These are phyloP conservation scores for Lamellibrachia columna DNA, from an alignment of 2,888 invertebrate species.

Conservation along the genomic window DNA sequence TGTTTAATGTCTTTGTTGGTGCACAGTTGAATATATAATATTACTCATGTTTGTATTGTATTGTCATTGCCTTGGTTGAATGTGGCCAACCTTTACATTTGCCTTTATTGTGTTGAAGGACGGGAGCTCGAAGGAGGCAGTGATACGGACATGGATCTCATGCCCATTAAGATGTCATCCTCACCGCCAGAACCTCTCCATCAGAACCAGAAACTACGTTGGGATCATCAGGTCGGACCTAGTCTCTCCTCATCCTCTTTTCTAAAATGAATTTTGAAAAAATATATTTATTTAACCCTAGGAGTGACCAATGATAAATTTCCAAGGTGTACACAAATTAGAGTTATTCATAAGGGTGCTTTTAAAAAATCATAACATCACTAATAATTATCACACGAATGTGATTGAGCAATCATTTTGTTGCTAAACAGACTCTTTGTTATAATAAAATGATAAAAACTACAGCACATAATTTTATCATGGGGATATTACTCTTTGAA, in stretches of 20 bases:
- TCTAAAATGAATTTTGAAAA: neutral
- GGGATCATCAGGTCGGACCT: conserved; percentile 86
- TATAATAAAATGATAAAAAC: no score
- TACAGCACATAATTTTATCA: no score
- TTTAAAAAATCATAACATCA: no score
- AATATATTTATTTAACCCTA: conserved; percentile 24
- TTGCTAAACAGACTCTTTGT: no score
- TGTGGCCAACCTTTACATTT: neutral
- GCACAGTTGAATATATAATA: neutral
- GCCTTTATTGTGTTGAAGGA: neutral
- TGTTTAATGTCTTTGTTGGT: neutral
- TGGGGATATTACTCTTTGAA: no score
- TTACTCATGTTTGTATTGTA: neutral
- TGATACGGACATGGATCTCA: conserved; percentile 26
- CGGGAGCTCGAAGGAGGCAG: neutral
- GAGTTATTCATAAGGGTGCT: no score
- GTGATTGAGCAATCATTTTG: no score
- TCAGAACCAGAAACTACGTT: conserved; percentile 74
- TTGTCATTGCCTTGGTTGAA: neutral
- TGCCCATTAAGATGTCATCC: conserved; percentile 29
- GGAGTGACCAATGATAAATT: neutral
- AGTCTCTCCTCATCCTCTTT: neutral
- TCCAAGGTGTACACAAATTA: no score
- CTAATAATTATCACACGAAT: no score
- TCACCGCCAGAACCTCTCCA: conserved; percentile 75